Base-by-base conservation (phyloP, 2,113 vertebrate species). In the Psilopsiagon aymara region DNA sequence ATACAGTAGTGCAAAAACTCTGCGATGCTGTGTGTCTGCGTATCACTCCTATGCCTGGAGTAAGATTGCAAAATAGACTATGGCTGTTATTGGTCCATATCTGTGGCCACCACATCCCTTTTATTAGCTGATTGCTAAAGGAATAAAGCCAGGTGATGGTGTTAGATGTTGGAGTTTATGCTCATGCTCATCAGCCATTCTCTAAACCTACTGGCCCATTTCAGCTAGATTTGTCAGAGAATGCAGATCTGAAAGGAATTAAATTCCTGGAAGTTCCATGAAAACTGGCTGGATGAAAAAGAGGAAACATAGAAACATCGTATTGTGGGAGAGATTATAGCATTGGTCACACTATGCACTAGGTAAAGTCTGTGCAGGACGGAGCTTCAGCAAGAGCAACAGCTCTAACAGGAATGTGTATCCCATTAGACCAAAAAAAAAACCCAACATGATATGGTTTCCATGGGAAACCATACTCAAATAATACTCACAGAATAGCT, bases 401-500 rank as follows among this genome's bases (percentile, higher is more conserved):
- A 90, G 51, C 86, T 88, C 86, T 88, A 88, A 78, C 15, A 67
- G 49, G 31, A 96, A 31, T 0, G 0, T 78, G 55, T 83, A 77
- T 83, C 43, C 71, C 68, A 63, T 88, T 81, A 83, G 68, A 81
- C 49, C 49, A 68, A 68, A 59, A 68, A 87, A 64, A 39, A 63
- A 7, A 0, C 3, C 6, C 31, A 64, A 81, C 69, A 67, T 82
- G 23, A 43, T 93, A 73, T 82, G n/a, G 83, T 94, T 96, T 94
- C 92, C 91, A 84, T 91, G 77, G 86, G 70, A 89, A 96, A 91
- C 69, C 27, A 91, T 86, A 86, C 47, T 92, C 49, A 90, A 86
- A 86, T 70, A 66, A 70, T 87, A 47, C 59, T 91, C 75, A 83
- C 23, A 79, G 74, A 94, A 79, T 64, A 92, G 67, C 74, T 66